A percentile compares a stretch with the other conserved stretches of the same genome.
These are phyloP conservation scores for Scaptodrosophila lebanonensis DNA, from an alignment of 1,140 invertebrate genomes.

Conservation along the genomic window DNA sequence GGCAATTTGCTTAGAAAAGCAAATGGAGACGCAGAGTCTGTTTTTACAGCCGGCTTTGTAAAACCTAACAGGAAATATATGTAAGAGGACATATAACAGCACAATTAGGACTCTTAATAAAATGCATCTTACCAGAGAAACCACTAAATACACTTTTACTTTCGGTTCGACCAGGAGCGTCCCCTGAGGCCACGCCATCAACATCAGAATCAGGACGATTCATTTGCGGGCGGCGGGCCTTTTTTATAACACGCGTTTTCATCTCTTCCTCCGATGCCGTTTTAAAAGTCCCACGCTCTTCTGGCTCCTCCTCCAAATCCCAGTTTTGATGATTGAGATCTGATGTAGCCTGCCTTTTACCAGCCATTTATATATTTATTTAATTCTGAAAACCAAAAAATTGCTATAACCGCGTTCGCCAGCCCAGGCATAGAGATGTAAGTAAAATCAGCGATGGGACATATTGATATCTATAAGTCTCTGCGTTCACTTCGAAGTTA, in stretches of 20 bases:
- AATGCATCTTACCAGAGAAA: constrained; percentile 79
- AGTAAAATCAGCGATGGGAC: too few relatives aligned
- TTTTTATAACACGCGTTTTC: constrained; percentile 86
- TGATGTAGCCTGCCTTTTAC: constrained; percentile 85
- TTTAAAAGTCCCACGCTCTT: constrained; percentile 86
- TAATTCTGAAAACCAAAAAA: constrained; percentile 1
- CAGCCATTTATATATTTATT: constrained; percentile 80
- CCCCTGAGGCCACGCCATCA: constrained; percentile 17
- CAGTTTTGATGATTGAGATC: constrained; percentile 95
- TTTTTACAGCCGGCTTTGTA: constrained; percentile 26
- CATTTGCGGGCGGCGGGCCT: constrained; percentile 83
- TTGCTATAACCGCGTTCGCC: neutral
- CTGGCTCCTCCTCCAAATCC: constrained; percentile 89
- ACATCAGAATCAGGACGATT: constrained; percentile 43
- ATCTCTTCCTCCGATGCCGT: constrained; percentile 84
- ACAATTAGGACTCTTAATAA: neutral
- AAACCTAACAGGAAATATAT: constrained; percentile 34
- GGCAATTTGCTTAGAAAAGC: constrained; percentile 79
- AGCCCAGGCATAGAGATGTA: constrained; percentile 14
- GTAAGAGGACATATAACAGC: neutral
- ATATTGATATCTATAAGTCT: too few relatives aligned
- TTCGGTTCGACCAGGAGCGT: constrained; percentile 76
- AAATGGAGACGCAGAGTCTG: constrained; percentile 77
- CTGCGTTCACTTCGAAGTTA: too few relatives aligned
- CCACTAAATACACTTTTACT: constrained; percentile 81